Evolutionary conservation across 2,888 invertebrate genomes (phyloP), one percentile per base, ranked within the genome.

Genomic region (Scelioninae gen. 2): DNA sequence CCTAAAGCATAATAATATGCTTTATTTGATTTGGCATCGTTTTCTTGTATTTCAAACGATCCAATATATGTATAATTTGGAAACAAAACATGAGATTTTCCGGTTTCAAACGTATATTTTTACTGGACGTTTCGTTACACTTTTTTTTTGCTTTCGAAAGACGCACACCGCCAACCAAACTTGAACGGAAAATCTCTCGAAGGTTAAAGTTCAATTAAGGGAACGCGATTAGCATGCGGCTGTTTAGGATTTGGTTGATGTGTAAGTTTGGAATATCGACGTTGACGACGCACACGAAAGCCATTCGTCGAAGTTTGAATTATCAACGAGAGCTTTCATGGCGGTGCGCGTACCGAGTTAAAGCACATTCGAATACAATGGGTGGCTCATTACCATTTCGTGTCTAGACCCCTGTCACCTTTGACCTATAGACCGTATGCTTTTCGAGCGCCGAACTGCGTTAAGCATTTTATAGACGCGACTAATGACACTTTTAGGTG

Each of bases 301-400:
- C 73, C 31, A 63, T 73, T 60, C 73, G 68, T 37, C 50, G 45
- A 67, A 73, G 63, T 68, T 73, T 74, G 70, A 70, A 74, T 74
- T 57, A 71, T 71, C 70, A 61, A 61, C 64, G 55, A 33, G 31
- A 45, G 52, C 69, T 61, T 71, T 67, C 60, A 70, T 61, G 57
- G 58, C 70, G 25, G 67, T 45, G 39, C 55, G 39, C 55, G 28
- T 48, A 39, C 57, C 35, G 39, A 61, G 70, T 70, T 65, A 70
- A 71, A 25, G 65, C 63, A 61, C 63, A 81, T 83, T 81, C 82
- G 83, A 84, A 84, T 84, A 84, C 84, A 84, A 82, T 83, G 73
- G 82, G 28, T 73, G 61, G 76, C 78, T 78, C 77, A 82, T 83
- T 83, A 83, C 78, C 82, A 83, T 83, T 82, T 81, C 64, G 77